Conservation (phyloP, 2,113 vertebrate genomes). For the Arenaria interpres region DNA sequence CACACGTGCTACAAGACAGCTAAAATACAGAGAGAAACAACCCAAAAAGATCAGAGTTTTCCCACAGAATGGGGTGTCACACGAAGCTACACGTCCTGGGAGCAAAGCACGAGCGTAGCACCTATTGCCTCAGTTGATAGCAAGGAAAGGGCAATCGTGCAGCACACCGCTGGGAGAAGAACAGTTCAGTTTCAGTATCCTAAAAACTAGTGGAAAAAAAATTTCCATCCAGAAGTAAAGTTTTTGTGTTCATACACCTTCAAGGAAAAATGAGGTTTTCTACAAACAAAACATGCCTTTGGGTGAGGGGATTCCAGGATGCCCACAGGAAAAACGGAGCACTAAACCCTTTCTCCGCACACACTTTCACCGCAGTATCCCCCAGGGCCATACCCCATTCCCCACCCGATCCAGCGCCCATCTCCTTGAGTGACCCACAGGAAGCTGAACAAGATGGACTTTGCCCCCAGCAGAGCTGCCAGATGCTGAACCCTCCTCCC, state of each 20-base stretch:
- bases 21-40: not conserved
- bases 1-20: fast-evolving
- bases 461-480: not conserved
- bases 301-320: not conserved
- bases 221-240: not conserved
- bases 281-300: not conserved
- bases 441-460: not conserved
- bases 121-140: not conserved
- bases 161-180: not conserved
- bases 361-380: not conserved
- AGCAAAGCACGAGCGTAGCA: not conserved
- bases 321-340: not conserved
- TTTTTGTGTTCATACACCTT: not conserved
- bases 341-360: not conserved
- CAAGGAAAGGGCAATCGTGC: not conserved
- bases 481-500: not conserved
- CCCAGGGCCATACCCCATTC: not conserved
- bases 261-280: not conserved
- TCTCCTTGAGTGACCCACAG: not conserved
- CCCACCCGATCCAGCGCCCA: not conserved
- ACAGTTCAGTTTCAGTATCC: not conserved
- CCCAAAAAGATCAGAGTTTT: not conserved
- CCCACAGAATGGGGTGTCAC: not conserved
- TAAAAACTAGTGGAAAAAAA: not conserved
- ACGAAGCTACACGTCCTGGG: fast-evolving